Evolutionary conservation across 2,797 vertebrate species (phyloP).

Genomic region (Tapirus indicus): DNA sequence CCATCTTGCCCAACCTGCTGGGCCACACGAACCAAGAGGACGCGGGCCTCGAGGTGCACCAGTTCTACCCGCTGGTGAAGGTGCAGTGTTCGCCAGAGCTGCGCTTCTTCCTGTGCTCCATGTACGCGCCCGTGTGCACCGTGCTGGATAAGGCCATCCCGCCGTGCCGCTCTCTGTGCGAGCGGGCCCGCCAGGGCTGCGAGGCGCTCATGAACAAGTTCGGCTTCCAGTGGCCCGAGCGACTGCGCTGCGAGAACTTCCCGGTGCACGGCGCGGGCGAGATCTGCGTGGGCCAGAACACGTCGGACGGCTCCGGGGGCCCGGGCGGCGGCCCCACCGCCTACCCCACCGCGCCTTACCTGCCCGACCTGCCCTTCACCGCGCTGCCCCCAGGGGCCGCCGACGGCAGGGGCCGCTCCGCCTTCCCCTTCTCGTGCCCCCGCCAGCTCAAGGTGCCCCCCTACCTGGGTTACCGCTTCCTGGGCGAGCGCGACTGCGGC

Average conservation of each 20-base stretch:
- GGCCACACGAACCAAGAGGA: slow-evolving; percentile 95
- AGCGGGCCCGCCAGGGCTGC: slow-evolving; percentile 93
- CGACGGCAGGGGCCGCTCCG: slow-evolving; percentile 57
- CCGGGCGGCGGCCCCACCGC: slow-evolving; percentile 88
- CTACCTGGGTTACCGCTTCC: slow-evolving; percentile 96
- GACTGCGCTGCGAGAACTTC: slow-evolving; percentile 93
- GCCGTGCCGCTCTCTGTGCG: slow-evolving; percentile 93
- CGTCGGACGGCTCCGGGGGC: slow-evolving; percentile 89
- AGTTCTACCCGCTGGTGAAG: slow-evolving; percentile 95
- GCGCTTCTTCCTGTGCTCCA: slow-evolving; percentile 96
- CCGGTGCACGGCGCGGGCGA: slow-evolving; percentile 92
- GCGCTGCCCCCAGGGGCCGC: slow-evolving; percentile 84
- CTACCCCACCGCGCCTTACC: slow-evolving; percentile 90
- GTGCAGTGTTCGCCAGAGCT: slow-evolving; percentile 93
- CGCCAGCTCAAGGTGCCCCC: slow-evolving; percentile 95
- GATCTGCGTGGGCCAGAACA: slow-evolving; percentile 96
- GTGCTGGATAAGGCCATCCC: slow-evolving; percentile 95
- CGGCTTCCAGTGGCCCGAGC: slow-evolving; percentile 94
- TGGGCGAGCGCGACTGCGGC: slow-evolving; percentile 97
- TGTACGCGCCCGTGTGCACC: slow-evolving; percentile 97
- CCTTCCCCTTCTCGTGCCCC: slow-evolving; percentile 94
- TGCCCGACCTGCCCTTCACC: slow-evolving; percentile 89
- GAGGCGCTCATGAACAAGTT: slow-evolving; percentile 95
- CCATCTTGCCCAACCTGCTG: slow-evolving; percentile 95
- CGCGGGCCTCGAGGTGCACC: slow-evolving; percentile 94